These are phyloP conservation scores for Drosophila meridiana DNA, from an alignment of 2,888 invertebrate genomes.

Conservation along the genomic window DNA sequence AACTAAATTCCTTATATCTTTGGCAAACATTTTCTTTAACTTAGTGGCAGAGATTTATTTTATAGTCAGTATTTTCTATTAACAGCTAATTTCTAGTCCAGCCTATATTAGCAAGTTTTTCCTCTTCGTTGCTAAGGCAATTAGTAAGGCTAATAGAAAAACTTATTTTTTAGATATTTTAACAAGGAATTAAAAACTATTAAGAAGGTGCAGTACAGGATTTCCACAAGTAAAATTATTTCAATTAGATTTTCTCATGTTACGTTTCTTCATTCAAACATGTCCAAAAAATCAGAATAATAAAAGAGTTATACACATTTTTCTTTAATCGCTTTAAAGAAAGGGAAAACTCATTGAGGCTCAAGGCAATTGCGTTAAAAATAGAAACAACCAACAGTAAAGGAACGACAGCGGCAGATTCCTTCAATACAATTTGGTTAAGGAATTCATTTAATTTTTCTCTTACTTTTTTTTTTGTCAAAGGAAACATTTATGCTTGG, in stretches of 20 bases:
- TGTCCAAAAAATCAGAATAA: background rate
- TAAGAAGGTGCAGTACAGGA: background rate
- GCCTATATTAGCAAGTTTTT: background rate
- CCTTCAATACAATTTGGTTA: slow-evolving; percentile 23
- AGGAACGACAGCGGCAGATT: background rate
- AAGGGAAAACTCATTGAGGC: background rate
- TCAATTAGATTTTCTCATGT: background rate
- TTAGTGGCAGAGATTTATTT: background rate
- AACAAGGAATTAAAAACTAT: background rate
- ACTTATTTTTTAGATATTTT: background rate
- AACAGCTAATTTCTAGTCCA: background rate
- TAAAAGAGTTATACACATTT: background rate
- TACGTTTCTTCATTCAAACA: background rate
- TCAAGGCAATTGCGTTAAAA: slow-evolving; percentile 2
- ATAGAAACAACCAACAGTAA: background rate
- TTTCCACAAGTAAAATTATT: background rate
- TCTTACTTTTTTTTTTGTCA: slow-evolving; percentile 1
- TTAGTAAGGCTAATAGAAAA: background rate
- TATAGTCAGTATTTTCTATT: background rate
- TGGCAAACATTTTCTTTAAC: background rate
- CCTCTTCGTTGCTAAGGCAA: background rate
- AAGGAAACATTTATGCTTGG: slow-evolving; percentile 25
- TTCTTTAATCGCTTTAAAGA: background rate
- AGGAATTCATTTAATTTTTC: slow-evolving; percentile 13
- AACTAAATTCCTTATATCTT: background rate